Percentiles rank a stretch among this genome's conserved stretches.
These are phyloP conservation scores for Aporophyla nigra DNA, from an alignment of 2,888 invertebrate species.

Conservation along the genomic window DNA sequence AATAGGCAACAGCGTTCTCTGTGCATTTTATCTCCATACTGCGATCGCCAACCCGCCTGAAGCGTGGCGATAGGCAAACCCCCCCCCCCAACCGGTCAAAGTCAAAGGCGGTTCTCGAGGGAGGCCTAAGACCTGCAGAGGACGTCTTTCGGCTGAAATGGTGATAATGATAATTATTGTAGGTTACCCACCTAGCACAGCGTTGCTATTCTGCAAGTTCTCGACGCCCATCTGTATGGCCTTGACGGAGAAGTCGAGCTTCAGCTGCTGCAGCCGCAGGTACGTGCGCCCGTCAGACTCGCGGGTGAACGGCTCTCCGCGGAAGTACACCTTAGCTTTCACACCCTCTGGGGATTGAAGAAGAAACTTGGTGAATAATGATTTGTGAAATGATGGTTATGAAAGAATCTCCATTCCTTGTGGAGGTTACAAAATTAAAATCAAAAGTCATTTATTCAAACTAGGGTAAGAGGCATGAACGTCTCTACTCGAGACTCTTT, in stretches of 20 bases:
- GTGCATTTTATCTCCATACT: too few relatives aligned
- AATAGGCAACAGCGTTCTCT: too few relatives aligned
- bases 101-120: too few relatives aligned
- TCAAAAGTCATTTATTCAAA: too few relatives aligned
- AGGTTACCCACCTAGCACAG: constrained; percentile 93
- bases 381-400: not conserved
- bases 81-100: too few relatives aligned
- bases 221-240: constrained; percentile 96
- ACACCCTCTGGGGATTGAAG: constrained; percentile 93
- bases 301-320: constrained; percentile 92
- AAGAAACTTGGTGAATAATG: not conserved
- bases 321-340: constrained; percentile 95
- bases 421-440: too few relatives aligned
- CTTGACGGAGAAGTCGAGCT: constrained; percentile 96
- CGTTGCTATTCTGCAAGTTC: constrained; percentile 95
- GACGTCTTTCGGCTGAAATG: too few relatives aligned
- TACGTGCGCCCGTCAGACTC: constrained; percentile 91
- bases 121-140: too few relatives aligned
- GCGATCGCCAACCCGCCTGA: too few relatives aligned
- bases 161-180: not conserved
- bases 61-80: too few relatives aligned
- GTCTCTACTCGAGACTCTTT: too few relatives aligned
- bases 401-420: not conserved
- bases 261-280: constrained; percentile 94
- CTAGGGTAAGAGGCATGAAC: too few relatives aligned